Percentiles rank a stretch among this genome's conserved stretches.
phyloP scores from a whole-genome alignment of 2,113 vertebrate genomes.

The Hyperopisus bebe region DNA sequence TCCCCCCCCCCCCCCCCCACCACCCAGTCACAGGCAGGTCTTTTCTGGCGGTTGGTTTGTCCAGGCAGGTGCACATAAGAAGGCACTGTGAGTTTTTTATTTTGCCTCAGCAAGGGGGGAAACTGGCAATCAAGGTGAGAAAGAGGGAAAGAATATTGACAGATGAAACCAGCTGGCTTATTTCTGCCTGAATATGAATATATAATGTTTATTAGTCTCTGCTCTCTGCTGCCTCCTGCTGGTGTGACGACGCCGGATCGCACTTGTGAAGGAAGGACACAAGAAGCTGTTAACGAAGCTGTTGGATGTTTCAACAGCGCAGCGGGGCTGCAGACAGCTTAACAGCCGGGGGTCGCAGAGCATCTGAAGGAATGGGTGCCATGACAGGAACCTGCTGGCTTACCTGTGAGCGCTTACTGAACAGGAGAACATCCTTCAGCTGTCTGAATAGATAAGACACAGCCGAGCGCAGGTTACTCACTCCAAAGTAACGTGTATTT shows the following conservation, averaged over 20 bases:
- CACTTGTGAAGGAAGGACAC: background rate
- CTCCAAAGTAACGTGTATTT: background rate
- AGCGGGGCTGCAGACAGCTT: background rate
- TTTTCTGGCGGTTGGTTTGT: background rate
- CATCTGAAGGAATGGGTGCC: background rate
- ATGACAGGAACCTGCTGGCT: background rate
- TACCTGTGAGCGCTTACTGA: background rate
- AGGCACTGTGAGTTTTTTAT: background rate
- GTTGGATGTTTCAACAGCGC: background rate
- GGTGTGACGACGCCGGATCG: background rate
- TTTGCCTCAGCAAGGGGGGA: background rate
- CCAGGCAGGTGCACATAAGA: background rate
- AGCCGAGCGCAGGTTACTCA: background rate
- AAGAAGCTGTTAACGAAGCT: background rate
- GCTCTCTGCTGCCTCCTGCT: constrained; percentile 1
- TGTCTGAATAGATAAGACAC: background rate
- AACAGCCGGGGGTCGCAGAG: background rate
- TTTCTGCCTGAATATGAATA: background rate
- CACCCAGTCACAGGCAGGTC: background rate
- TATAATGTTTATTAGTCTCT: background rate
- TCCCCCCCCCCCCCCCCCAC: too few relatives aligned
- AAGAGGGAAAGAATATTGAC: background rate
- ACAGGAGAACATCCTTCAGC: background rate
- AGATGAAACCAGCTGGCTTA: background rate
- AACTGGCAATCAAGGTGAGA: background rate